Percentiles rank a stretch among this genome's conserved stretches.
Conservation (phyloP, 2,888 invertebrate genomes). For the Thereva unica region DNA sequence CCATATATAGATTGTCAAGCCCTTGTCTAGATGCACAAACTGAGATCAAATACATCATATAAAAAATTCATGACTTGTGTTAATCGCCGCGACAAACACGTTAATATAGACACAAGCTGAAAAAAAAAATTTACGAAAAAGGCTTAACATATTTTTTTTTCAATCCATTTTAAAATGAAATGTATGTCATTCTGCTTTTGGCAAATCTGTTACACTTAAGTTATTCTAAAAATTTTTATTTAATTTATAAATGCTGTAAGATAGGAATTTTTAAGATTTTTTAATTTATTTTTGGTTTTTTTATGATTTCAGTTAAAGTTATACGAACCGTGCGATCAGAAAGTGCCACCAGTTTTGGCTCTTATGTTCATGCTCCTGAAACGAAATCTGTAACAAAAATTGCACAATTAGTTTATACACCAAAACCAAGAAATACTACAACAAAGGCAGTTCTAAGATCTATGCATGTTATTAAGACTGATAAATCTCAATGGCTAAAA, state of each 20-base stretch:
- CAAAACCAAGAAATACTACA: conserved; percentile 25
- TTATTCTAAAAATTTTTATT: too few species aligned
- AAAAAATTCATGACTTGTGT: too few species aligned
- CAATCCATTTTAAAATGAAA: too few species aligned
- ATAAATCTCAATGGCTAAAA: too few species aligned
- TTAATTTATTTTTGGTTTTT: conserved; percentile 4
- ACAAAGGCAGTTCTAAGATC: conserved; percentile 30
- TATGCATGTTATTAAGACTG: background rate
- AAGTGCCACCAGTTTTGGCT: background rate
- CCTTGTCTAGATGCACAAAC: too few species aligned
- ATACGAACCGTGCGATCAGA: conserved; percentile 26
- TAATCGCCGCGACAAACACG: too few species aligned
- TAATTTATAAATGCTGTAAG: background rate
- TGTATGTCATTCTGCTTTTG: too few species aligned
- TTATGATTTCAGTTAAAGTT: conserved; percentile 29
- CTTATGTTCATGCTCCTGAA: background rate
- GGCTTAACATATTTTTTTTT: too few species aligned
- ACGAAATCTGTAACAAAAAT: conserved; percentile 35
- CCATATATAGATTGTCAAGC: too few species aligned
- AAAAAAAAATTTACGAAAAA: too few species aligned
- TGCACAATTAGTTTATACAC: conserved; percentile 36
- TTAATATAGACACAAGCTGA: too few species aligned
- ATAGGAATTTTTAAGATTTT: background rate
- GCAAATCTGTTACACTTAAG: background rate
- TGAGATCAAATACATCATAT: too few species aligned